phyloP scores from a whole-genome alignment of 1,140 invertebrate genomes.

The Trinorchestia longiramus region DNA sequence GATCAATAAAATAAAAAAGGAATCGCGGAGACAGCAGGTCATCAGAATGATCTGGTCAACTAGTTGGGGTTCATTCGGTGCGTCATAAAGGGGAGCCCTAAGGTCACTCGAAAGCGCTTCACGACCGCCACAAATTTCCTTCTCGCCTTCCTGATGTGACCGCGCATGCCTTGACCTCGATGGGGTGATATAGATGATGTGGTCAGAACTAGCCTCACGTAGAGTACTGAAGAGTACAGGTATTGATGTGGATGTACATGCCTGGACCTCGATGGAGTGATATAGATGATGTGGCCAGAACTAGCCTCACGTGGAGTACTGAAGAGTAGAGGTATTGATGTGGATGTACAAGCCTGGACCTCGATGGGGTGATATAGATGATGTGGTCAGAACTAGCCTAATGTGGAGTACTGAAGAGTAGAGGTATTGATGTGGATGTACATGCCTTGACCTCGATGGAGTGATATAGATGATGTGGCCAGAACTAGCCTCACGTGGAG shows the following conservation, averaged over 20 bases:
- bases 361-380: neutral
- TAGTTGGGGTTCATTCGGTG: neutral
- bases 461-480: neutral
- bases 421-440: neutral
- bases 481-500: neutral
- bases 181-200: neutral
- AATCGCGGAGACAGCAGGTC: neutral
- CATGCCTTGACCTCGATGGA: neutral
- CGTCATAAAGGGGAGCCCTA: conserved; percentile 4
- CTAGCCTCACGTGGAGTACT: no score
- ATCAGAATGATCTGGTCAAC: neutral
- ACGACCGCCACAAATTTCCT: conserved; percentile 16
- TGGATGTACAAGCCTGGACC: neutral
- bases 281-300: neutral
- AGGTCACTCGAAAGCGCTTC: neutral
- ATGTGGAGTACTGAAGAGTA: neutral
- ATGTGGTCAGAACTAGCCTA: neutral
- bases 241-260: neutral
- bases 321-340: neutral
- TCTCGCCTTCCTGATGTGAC: neutral
- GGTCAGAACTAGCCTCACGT: neutral
- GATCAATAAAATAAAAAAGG: neutral
- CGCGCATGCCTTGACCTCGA: neutral
- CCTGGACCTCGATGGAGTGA: neutral
- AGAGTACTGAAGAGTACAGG: neutral